Evolutionary conservation across 2,888 invertebrate species (phyloP).

Genomic region (Limnephilus lunatus): DNA sequence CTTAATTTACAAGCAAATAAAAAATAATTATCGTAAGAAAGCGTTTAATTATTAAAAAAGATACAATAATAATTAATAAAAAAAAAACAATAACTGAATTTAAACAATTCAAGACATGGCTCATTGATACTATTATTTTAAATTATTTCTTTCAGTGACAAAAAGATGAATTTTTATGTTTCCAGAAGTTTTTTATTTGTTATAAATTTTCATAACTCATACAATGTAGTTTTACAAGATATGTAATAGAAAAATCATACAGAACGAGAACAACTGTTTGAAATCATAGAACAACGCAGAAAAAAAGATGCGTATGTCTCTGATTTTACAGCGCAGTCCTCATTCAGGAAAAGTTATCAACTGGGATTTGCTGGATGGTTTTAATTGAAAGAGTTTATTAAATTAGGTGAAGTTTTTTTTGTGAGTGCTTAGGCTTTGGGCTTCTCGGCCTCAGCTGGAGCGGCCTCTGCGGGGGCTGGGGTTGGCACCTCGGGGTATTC

Average conservation of each 20-base stretch:
- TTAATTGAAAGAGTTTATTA: not conserved
- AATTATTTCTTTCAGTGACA: not conserved
- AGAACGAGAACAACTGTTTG: not conserved
- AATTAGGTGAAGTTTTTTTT: conserved; percentile 6
- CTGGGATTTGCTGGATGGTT: not conserved
- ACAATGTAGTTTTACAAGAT: not conserved
- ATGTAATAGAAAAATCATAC: not conserved
- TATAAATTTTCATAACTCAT: not conserved
- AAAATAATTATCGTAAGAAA: not conserved
- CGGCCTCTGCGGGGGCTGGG: conserved; percentile 72
- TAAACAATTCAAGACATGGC: not conserved
- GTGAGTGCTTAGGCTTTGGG: conserved; percentile 56
- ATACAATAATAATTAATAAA: conserved; percentile 5
- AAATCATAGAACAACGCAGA: not conserved
- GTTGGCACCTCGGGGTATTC: conserved; percentile 89
- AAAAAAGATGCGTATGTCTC: not conserved
- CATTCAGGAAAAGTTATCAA: not conserved
- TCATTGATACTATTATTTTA: not conserved
- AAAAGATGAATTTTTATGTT: not conserved
- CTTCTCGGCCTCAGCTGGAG: conserved; percentile 45
- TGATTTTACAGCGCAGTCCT: not conserved
- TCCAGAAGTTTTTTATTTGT: not conserved
- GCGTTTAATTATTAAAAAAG: conserved; percentile 28
- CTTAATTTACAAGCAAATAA: not conserved
- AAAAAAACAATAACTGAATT: conserved; percentile 6